Evolutionary conservation across 53 echinoderm and acorn worm genomes (phyloP).

Genomic region (Mesocentrotus franciscanus): DNA sequence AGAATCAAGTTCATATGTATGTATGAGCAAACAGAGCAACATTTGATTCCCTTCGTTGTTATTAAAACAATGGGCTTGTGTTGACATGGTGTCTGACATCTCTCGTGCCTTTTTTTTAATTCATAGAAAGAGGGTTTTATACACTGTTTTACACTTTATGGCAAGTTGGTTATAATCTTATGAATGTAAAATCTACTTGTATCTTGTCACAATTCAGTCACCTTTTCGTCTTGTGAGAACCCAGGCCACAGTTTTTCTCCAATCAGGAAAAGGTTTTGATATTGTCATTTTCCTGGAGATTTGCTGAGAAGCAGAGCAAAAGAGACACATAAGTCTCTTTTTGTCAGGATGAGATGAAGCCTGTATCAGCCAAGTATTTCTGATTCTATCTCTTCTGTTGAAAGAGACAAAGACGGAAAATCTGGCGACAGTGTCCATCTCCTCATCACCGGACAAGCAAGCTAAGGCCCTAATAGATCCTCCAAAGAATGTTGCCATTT

Average conservation of each 20-base stretch:
- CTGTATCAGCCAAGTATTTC: not conserved
- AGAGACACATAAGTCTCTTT: not conserved
- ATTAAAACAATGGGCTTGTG: too few relatives aligned
- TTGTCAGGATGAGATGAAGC: not conserved
- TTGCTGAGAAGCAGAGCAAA: not conserved
- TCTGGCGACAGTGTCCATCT: constrained; percentile 27
- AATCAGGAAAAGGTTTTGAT: constrained; percentile 7
- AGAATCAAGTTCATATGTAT: too few relatives aligned
- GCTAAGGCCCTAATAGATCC: constrained; percentile 21
- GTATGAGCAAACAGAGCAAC: too few relatives aligned
- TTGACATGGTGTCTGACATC: too few relatives aligned
- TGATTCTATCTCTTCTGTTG: not conserved
- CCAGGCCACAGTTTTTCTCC: not conserved
- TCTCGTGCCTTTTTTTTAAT: too few relatives aligned
- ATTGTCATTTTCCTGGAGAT: constrained; percentile 7
- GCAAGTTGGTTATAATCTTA: too few relatives aligned
- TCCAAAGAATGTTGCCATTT: constrained; percentile 27
- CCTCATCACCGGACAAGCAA: not conserved
- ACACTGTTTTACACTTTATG: too few relatives aligned
- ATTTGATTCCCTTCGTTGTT: too few relatives aligned
- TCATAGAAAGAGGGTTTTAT: too few relatives aligned
- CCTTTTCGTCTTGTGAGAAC: too few relatives aligned
- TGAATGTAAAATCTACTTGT: too few relatives aligned
- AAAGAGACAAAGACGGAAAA: constrained; percentile 27
- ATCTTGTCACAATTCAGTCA: too few relatives aligned